phyloP scores from a whole-genome alignment of 53 echinoderm and acorn worm genomes.

The Zoroaster sp. region DNA sequence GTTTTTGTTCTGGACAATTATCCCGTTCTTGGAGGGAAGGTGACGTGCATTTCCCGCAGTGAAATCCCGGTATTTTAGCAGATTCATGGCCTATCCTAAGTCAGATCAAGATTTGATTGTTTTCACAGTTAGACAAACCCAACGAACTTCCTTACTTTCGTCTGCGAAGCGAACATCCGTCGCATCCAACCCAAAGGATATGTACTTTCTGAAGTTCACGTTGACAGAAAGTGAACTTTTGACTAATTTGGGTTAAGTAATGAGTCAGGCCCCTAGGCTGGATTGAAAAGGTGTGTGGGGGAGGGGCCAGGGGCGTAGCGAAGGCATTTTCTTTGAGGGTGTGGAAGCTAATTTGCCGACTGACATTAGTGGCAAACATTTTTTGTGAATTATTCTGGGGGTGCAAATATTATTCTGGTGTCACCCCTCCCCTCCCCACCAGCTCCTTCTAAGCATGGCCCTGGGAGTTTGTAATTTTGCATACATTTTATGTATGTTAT shows the following conservation, averaged over 20 bases:
- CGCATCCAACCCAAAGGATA: neutral
- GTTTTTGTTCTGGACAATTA: neutral
- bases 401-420: neutral
- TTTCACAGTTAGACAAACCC: neutral
- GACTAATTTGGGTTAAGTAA: neutral
- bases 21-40: neutral
- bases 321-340: neutral
- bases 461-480: too few relatives aligned
- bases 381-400: too few relatives aligned
- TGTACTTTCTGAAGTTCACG: neutral
- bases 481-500: too few relatives aligned
- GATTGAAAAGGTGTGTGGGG: too few relatives aligned
- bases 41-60: too few relatives aligned
- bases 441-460: too few relatives aligned
- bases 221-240: neutral
- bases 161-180: neutral
- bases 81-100: neutral
- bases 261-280: neutral
- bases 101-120: neutral
- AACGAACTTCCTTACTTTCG: neutral
- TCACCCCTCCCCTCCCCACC: too few relatives aligned
- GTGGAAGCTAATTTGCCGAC: too few relatives aligned
- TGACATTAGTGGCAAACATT: too few relatives aligned
- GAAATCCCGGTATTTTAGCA: neutral
- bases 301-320: too few relatives aligned